Evolutionary conservation across 1,140 invertebrate species (phyloP).

Genomic region (Mactra quadrangularis): DNA sequence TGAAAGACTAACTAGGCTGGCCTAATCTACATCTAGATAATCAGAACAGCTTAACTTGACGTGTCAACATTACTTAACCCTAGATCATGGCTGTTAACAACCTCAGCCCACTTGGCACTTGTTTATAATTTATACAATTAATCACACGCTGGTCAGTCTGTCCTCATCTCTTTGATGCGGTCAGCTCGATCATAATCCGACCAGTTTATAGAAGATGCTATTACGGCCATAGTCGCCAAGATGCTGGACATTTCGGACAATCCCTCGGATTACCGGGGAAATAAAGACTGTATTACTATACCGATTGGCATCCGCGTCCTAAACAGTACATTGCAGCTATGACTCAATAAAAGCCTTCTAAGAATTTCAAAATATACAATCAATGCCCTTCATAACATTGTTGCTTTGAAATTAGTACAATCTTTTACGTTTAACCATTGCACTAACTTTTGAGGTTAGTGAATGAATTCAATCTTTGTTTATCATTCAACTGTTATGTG

Average conservation of each 20-base stretch:
- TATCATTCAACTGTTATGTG: too few species aligned
- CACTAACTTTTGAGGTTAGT: too few species aligned
- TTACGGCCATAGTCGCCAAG: background rate
- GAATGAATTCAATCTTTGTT: too few species aligned
- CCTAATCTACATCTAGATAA: constrained; percentile 37
- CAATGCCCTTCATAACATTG: too few species aligned
- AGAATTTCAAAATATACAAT: too few species aligned
- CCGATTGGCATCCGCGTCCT: too few species aligned
- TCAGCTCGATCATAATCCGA: background rate
- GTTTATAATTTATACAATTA: constrained; percentile 35
- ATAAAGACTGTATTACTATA: background rate
- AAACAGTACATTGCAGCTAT: too few species aligned
- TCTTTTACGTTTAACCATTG: too few species aligned
- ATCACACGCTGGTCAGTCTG: constrained; percentile 17
- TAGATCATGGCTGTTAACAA: constrained; percentile 17
- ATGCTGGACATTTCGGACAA: background rate
- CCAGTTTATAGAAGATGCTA: background rate
- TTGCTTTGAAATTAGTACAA: too few species aligned
- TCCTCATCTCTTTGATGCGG: background rate
- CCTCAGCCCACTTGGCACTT: constrained; percentile 17
- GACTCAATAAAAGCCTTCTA: too few species aligned
- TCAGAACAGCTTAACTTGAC: constrained; percentile 21
- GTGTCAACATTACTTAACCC: constrained; percentile 21
- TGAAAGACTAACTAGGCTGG: background rate
- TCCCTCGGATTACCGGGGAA: background rate